These are phyloP conservation scores for Platanista minor DNA, from an alignment of 2,113 vertebrate genomes.

Conservation along the genomic window DNA sequence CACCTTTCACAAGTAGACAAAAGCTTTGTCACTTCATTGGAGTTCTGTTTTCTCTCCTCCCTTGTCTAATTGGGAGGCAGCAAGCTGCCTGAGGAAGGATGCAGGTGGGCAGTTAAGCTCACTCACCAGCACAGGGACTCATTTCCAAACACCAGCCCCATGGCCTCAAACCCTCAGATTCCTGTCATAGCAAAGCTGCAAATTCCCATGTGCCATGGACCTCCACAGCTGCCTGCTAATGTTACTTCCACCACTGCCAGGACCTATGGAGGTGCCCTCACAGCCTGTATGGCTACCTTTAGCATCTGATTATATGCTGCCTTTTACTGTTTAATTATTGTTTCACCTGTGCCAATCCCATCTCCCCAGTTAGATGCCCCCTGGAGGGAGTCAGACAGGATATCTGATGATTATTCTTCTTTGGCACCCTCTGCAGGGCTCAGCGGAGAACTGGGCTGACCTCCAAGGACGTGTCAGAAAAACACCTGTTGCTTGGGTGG, in stretches of 20 bases:
- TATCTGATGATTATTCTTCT: background rate
- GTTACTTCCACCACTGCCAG: background rate
- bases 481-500: background rate
- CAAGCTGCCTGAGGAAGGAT: background rate
- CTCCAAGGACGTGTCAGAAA: background rate
- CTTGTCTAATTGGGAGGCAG: background rate
- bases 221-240: background rate
- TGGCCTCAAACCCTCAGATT: background rate
- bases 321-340: background rate
- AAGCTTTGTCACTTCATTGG: background rate
- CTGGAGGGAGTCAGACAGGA: background rate
- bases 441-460: background rate
- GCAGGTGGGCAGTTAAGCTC: background rate
- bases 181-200: background rate
- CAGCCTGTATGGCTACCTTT: background rate
- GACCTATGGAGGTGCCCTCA: background rate
- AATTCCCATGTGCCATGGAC: accelerated
- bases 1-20: background rate
- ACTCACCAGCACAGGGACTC: background rate
- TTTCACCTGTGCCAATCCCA: background rate
- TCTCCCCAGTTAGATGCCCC: background rate
- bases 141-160: background rate
- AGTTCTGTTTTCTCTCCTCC: background rate
- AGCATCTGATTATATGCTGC: background rate
- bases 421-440: background rate